Evolutionary conservation across 2,797 vertebrate species (phyloP).

Genomic region (Enteromius treurensis): DNA sequence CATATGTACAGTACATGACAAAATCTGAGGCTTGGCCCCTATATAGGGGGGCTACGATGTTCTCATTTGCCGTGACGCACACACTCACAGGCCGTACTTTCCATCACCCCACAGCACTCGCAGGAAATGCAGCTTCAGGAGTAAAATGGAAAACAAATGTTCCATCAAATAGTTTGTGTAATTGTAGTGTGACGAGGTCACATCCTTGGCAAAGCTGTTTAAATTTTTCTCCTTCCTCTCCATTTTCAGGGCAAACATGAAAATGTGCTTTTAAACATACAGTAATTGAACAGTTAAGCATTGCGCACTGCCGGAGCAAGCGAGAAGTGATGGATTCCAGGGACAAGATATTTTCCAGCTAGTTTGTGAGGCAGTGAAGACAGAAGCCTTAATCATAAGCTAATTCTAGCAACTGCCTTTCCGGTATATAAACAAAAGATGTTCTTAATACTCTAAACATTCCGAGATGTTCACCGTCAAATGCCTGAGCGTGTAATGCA

Average conservation of each 20-base stretch:
- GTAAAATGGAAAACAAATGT: constrained; percentile 69
- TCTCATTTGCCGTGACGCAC: constrained; percentile 17
- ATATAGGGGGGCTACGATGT: constrained; percentile 1
- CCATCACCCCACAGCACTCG: constrained; percentile 53
- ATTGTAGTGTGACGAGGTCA: constrained; percentile 60
- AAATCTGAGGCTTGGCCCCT: constrained; percentile 21
- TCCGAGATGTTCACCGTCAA: constrained; percentile 5
- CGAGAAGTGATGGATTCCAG: constrained; percentile 30
- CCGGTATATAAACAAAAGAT: constrained; percentile 7
- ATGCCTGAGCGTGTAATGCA: not conserved
- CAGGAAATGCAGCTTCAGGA: constrained; percentile 67
- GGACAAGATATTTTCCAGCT: constrained; percentile 22
- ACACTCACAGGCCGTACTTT: constrained; percentile 23
- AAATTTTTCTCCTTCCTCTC: constrained; percentile 16
- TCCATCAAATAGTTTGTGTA: constrained; percentile 66
- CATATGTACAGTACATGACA: constrained; percentile 40
- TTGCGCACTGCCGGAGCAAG: not conserved
- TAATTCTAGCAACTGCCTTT: constrained; percentile 14
- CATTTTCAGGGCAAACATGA: constrained; percentile 55
- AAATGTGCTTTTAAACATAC: constrained; percentile 56
- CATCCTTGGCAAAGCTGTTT: constrained; percentile 48
- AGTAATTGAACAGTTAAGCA: constrained; percentile 51
- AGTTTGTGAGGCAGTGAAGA: constrained; percentile 2
- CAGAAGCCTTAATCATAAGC: constrained; percentile 22
- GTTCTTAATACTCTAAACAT: constrained; percentile 22